A percentile compares a stretch with the other conserved stretches of the same genome.
These are phyloP conservation scores for Nothoprocta pentlandii DNA, from an alignment of 2,113 vertebrate genomes.

Conservation along the genomic window DNA sequence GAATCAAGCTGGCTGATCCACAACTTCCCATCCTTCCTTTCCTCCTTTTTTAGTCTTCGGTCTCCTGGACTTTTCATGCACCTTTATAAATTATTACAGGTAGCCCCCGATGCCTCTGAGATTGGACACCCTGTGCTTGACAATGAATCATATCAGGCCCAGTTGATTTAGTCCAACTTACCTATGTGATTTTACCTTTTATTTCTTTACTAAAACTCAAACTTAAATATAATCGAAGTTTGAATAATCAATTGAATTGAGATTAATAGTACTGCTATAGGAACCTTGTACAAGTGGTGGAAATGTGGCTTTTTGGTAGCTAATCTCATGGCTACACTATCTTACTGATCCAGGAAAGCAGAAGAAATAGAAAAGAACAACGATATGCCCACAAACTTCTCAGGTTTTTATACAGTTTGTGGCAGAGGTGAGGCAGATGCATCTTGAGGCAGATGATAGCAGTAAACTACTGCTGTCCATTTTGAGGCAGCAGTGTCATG, in stretches of 20 bases:
- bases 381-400: background rate
- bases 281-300: background rate
- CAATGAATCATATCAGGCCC: background rate
- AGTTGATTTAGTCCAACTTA: background rate
- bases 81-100: background rate
- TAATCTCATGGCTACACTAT: background rate
- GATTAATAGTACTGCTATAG: background rate
- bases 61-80: fast-evolving
- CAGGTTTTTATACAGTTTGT: background rate
- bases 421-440: background rate
- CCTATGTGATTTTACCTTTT: background rate
- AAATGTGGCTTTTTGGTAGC: background rate
- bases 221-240: background rate
- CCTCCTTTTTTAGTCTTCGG: background rate
- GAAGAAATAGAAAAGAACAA: background rate
- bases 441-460: background rate
- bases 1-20: background rate
- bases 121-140: background rate
- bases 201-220: no score
- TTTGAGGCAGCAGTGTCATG: background rate
- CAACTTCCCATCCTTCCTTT: background rate
- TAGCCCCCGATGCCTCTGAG: background rate
- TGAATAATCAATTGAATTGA: background rate
- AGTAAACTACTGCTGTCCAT: background rate
- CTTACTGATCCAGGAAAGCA: background rate